Conservation (phyloP, 2,797 vertebrate genomes). For the Poliocrania exsul region DNA sequence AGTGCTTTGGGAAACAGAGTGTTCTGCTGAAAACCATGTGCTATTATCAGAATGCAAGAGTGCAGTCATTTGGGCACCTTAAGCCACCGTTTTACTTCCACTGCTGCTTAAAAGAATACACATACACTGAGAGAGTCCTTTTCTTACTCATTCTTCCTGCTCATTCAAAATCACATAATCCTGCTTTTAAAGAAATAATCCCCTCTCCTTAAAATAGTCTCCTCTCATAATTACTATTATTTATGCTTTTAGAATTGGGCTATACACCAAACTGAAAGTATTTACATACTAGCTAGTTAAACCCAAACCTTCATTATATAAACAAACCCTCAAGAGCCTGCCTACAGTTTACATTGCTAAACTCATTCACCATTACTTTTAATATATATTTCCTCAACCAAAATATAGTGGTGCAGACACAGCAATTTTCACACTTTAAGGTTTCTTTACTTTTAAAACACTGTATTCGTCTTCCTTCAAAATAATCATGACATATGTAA, state of each 20-base stretch:
- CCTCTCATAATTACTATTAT: conserved; percentile 70
- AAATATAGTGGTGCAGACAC: not conserved
- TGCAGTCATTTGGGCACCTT: conserved; percentile 26
- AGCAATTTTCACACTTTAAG: not conserved
- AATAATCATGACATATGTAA: conserved; percentile 80
- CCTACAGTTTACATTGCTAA: conserved; percentile 66
- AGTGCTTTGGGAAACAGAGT: conserved; percentile 45
- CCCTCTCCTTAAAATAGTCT: conserved; percentile 44
- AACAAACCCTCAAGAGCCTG: conserved; percentile 72
- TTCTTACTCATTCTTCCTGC: conserved; percentile 46
- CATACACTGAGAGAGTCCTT: conserved; percentile 7
- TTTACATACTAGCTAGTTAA: conserved; percentile 67
- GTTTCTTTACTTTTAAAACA: conserved; percentile 56
- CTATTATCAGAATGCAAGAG: not conserved
- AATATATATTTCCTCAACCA: not conserved
- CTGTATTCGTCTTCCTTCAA: conserved; percentile 73
- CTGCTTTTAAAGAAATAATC: conserved; percentile 73
- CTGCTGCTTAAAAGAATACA: conserved; percentile 45
- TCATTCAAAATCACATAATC: conserved; percentile 72
- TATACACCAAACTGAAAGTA: conserved; percentile 57
- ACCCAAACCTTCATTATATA: conserved; percentile 66
- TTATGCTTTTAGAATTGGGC: conserved; percentile 63
- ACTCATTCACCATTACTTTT: conserved; percentile 58
- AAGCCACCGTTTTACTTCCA: conserved; percentile 41
- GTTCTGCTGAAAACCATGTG: not conserved